Base-by-base conservation (phyloP, 2,797 vertebrate species). In the Botia almorhae region DNA sequence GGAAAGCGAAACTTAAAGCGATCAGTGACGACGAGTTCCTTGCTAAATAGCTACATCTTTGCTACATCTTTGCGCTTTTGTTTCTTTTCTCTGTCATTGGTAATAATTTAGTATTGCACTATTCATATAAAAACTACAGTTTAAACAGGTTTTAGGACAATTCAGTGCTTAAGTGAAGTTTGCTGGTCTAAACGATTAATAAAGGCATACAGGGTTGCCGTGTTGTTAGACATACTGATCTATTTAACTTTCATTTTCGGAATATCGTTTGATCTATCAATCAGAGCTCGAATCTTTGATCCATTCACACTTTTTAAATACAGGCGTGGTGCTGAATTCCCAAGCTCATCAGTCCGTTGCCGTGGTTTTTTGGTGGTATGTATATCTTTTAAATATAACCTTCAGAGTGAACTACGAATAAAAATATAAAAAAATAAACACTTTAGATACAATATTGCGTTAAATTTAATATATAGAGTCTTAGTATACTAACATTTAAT, bases 1-100 rank as follows among this genome's bases (percentile, higher is more conserved):
- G 7, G 88, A 93, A 93, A 94, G 67, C 89, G 93, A 94, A 94
- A 94, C 83, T 83, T 74, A 70, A 16, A 50, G 55, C 14, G 19
- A 13, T 14, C 29, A 26, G 26, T 70, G 46, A 0, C 16, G 6
- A 16, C 11, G 7, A 12, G 48, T 16, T 72, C 48, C 21, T 14
- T 4, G 16, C 33, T 36, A 16, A 64, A 17, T 33, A 33, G 61
- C 29, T 36, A 64, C 21, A 14, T 61, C 58, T 19, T 2, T 7
- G n/a, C n/a, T n/a, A n/a, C 3, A 58, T 21, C 0, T 61, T 76
- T 43, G 51, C 16, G 74, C 33, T 33, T 29, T 36, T 26, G 23
- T 21, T 56, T 4, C 43, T 23, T 23, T 10, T 29, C 0, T 29
- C 16, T 19, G 60, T 69, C 2, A 50, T 19, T 48, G 2, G 11